Base-by-base conservation (phyloP, 1,140 invertebrate genomes). In the Globodera rostochiensis region DNA sequence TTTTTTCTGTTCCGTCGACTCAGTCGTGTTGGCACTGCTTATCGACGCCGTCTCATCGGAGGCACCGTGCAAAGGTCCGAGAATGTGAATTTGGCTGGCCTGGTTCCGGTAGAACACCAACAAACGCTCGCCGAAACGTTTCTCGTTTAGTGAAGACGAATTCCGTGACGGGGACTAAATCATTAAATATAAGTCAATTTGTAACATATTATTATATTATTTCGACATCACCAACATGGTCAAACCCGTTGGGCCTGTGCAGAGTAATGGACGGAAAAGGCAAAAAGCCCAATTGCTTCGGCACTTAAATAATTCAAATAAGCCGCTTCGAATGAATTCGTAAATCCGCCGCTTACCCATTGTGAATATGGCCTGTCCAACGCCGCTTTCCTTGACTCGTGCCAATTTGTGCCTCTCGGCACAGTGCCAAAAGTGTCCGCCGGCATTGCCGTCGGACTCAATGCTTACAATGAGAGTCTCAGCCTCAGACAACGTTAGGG, bases 51-150 rank as follows among this genome's bases (percentile, higher is more conserved):
- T 66, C 7, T 71, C 64, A 25, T 87, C 85, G 11, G 84, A 82
- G 21, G 80, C 21, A 4, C 45, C 45, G 36, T 60, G 57, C 57
- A 87, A 45, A 47, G 80, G 80, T 15, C 83, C 83, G 8, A 88
- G 73, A 66, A 88, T 87, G 66, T 88, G 88, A 73, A 88, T 83
- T 77, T 88, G 87, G 75, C 84, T 89, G 60, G 83, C 87, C 36
- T 80, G 70, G 15, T 81, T 88, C 25, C 88, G 85, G 57, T 89
- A 73, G 74, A 86, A 88, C 13, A 82, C 84, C 7, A 74, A 53
- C 25, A 88, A 67, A 15, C 81, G 82, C 36, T 87, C 85, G 13
- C 87, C 87, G 53, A 86, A 83, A 49, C 73, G 69, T n/a, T 75
- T 85, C 36, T 75, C 66, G 15, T 83, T 84, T 15, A 73, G 36